These are phyloP conservation scores for Scaptomyza cyrtandrae DNA, from an alignment of 2,888 invertebrate species.

Conservation along the genomic window DNA sequence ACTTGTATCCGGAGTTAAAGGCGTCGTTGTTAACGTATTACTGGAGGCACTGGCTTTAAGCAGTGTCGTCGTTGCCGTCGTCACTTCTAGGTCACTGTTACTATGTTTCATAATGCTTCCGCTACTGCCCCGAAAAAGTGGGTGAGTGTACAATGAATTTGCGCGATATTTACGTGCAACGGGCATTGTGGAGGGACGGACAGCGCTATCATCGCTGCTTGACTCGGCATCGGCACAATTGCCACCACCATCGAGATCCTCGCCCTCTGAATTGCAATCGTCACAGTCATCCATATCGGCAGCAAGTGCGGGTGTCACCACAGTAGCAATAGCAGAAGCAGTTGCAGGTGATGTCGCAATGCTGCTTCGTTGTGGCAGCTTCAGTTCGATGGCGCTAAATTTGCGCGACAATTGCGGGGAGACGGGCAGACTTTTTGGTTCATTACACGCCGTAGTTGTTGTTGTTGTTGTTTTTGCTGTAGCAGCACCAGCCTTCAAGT, in stretches of 20 bases:
- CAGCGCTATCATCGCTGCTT: slow-evolving; percentile 82
- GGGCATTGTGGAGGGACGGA: slow-evolving; percentile 69
- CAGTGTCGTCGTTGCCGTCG: slow-evolving; percentile 21
- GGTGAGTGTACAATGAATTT: slow-evolving; percentile 87
- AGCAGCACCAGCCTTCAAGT: slow-evolving; percentile 1
- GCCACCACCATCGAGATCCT: slow-evolving; percentile 83
- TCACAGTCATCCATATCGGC: slow-evolving; percentile 78
- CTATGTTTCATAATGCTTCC: slow-evolving; percentile 57
- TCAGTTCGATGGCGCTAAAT: slow-evolving; percentile 81
- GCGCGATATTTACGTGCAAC: slow-evolving; percentile 85
- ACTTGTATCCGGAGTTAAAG: slow-evolving; percentile 61
- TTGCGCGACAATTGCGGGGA: slow-evolving; percentile 85
- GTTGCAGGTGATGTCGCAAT: slow-evolving; percentile 43
- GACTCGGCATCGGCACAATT: slow-evolving; percentile 83
- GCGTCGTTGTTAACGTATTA: slow-evolving; percentile 42
- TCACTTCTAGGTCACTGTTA: slow-evolving; percentile 50
- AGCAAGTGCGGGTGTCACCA: slow-evolving; percentile 12
- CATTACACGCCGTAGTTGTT: slow-evolving; percentile 55
- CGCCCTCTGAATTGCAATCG: slow-evolving; percentile 78
- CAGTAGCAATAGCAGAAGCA: not conserved
- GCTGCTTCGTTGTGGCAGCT: slow-evolving; percentile 68
- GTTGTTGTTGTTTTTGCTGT: slow-evolving; percentile 6
- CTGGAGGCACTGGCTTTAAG: slow-evolving; percentile 57
- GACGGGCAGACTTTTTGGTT: slow-evolving; percentile 86
- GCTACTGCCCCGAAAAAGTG: slow-evolving; percentile 84